A percentile compares a stretch with the other conserved stretches of the same genome.
Evolutionary conservation across 2,113 vertebrate species (phyloP).

Genomic region (Hemiscyllium ocellatum): DNA sequence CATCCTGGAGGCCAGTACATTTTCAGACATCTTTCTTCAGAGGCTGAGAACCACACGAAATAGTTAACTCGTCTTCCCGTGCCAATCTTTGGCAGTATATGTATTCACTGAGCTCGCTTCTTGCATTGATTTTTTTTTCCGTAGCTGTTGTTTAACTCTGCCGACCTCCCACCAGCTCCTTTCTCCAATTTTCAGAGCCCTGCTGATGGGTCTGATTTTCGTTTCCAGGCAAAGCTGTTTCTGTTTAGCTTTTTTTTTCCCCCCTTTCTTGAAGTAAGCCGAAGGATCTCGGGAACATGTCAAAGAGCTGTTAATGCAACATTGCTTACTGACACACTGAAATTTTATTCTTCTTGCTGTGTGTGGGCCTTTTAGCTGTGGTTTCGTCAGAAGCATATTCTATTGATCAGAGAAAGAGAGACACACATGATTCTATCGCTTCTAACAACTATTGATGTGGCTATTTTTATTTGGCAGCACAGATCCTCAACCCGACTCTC

Average conservation of each 20-base stretch:
- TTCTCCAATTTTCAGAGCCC: conserved; percentile 61
- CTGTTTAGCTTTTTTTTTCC: conserved; percentile 37
- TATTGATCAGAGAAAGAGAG: neutral
- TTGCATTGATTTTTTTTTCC: conserved; percentile 68
- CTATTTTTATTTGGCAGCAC: neutral
- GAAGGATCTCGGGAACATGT: conserved; percentile 48
- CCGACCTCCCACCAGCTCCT: conserved; percentile 55
- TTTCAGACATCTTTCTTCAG: conserved; percentile 66
- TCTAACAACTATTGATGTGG: neutral
- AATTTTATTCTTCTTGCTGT: neutral
- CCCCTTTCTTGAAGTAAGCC: conserved; percentile 50
- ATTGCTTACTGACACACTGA: neutral
- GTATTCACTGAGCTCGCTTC: conserved; percentile 65
- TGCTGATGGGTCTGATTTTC: conserved; percentile 67
- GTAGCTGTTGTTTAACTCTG: conserved; percentile 42
- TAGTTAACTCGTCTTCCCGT: conserved; percentile 64
- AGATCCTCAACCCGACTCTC: neutral
- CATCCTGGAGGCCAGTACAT: conserved; percentile 42
- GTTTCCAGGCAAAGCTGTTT: conserved; percentile 57
- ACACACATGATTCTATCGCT: neutral
- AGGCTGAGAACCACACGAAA: conserved; percentile 62
- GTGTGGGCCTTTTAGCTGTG: neutral
- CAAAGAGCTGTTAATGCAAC: neutral
- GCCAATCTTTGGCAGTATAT: conserved; percentile 64
- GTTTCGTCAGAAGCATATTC: neutral